Base-by-base conservation (phyloP, 1,140 invertebrate genomes). In the Augochlora pura region DNA sequence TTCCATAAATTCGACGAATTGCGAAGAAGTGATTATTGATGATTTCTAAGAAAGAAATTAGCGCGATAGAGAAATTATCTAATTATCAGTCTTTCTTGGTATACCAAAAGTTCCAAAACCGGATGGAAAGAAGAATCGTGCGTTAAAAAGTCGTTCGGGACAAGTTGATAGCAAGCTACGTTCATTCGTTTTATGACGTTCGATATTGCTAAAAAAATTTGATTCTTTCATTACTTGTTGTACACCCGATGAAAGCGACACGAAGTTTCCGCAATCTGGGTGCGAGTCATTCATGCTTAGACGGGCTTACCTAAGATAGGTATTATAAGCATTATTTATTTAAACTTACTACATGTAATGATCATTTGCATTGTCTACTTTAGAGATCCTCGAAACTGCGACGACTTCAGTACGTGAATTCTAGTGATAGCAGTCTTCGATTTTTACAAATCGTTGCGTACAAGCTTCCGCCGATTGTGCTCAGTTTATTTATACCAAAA, bases 311-410 rank as follows among this genome's bases (percentile, higher is more conserved):
- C 67, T 79, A 80, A 80, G 74, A 80, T 76, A 73, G 73, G 52
- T 73, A 77, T 70, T 77, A 77, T 81, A 76, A 52, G 46, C 57
- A 25, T 54, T 85, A 85, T 84, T 85, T 85, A 85, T 85, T 84
- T 73, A 73, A 85, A 76, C 32, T 46, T 73, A 70, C 49, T 69
- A 57, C 64, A 46, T 80, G 52, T 71, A 84, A 77, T 39, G 21
- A 78, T 39, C 73, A 68, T 62, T 57, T 83, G 64, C 49, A 81
- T 81, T 80, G 73, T 81, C 70, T 84, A 75, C 57, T 77, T 81
- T 79, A 79, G 76, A 78, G 76, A 78, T 60, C 25, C 46, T 57
- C 18, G 46, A 70, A 38, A 23, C 42, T 57, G 49, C 54, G 64
- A 68, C 25, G 49, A 60, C n/a, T 68, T 46, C 66, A 16, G 52